Evolutionary conservation across 2,113 vertebrate species (phyloP).

Genomic region (Fregetta grallaria): DNA sequence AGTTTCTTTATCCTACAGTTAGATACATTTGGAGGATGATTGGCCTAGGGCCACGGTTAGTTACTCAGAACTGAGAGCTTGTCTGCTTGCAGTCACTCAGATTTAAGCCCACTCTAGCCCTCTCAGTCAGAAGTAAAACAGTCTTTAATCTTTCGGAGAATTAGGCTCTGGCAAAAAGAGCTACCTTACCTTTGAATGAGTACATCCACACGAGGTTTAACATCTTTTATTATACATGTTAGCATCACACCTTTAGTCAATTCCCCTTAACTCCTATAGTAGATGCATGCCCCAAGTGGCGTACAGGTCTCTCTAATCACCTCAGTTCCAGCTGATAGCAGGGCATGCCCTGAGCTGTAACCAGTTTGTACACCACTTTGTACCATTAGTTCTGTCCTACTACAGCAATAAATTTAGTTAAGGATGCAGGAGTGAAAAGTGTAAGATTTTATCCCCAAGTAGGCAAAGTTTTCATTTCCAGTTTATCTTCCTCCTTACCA

Average conservation of each 20-base stretch:
- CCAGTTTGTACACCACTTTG: not conserved
- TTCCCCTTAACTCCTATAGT: not conserved
- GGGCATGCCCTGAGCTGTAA: not conserved
- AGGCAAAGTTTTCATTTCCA: not conserved
- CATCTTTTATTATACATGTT: not conserved
- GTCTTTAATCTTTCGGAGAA: not conserved
- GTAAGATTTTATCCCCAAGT: not conserved
- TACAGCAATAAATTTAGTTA: not conserved
- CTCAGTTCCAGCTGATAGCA: not conserved
- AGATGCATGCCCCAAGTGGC: too few relatives aligned
- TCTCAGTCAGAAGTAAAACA: not conserved
- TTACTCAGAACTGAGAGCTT: not conserved
- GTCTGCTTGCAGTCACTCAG: not conserved
- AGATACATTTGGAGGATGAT: not conserved
- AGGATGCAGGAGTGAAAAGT: not conserved
- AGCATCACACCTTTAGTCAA: not conserved
- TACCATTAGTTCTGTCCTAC: not conserved
- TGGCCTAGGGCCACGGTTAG: not conserved
- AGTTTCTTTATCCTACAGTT: not conserved
- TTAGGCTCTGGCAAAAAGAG: not conserved
- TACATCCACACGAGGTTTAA: not conserved
- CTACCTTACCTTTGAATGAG: not conserved
- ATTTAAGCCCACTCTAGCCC: not conserved
- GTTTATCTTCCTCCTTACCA: not conserved
- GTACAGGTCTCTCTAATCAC: not conserved